A percentile compares a stretch with the other conserved stretches of the same genome.
Conservation (phyloP, 1,140 invertebrate species). For the Oryctes rhinoceros region DNA sequence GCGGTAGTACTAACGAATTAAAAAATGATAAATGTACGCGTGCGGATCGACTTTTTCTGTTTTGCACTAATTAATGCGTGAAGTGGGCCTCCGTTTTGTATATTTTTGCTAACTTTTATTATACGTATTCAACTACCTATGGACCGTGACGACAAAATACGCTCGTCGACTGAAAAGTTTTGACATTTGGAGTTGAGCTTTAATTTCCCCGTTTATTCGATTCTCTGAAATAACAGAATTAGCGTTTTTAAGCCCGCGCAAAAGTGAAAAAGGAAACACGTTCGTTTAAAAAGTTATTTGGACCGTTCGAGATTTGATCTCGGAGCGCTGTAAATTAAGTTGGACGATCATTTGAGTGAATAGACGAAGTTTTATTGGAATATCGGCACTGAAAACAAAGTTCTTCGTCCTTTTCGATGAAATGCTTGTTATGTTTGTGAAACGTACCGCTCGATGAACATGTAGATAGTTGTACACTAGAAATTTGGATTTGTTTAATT, state of each 20-base stretch:
- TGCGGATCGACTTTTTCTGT: too few relatives aligned
- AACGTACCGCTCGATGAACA: too few relatives aligned
- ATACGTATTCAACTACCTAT: too few relatives aligned
- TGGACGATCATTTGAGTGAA: not conserved
- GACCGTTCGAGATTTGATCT: not conserved
- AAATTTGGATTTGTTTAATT: too few relatives aligned
- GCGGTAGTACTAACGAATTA: too few relatives aligned
- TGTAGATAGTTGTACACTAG: too few relatives aligned
- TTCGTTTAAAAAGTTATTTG: conserved; percentile 15
- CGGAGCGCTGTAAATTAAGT: not conserved
- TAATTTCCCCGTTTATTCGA: not conserved
- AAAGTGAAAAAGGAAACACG: conserved; percentile 3
- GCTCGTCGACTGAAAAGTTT: not conserved
- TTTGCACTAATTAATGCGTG: not conserved
- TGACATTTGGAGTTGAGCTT: not conserved
- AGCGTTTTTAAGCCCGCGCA: not conserved
- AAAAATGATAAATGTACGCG: too few relatives aligned
- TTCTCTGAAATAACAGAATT: conserved; percentile 14
- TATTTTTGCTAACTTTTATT: too few relatives aligned
- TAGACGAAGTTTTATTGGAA: not conserved
- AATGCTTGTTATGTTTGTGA: too few relatives aligned
- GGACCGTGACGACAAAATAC: too few relatives aligned
- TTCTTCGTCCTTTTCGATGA: too few relatives aligned
- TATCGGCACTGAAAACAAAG: not conserved
- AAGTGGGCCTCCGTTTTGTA: not conserved